phyloP scores from a whole-genome alignment of 2,113 vertebrate genomes.

The Onychostoma macrolepis region DNA sequence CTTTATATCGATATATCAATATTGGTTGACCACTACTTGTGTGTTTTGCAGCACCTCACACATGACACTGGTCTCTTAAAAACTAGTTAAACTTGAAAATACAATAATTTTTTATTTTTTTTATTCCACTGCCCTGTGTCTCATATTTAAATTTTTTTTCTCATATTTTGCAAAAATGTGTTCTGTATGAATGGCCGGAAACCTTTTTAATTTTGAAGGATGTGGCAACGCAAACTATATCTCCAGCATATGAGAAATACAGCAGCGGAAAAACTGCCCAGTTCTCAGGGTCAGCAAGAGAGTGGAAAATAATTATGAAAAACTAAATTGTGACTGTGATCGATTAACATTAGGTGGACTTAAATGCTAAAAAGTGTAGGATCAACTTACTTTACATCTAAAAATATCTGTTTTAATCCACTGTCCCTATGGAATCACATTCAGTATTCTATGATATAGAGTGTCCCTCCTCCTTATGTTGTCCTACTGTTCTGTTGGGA shows the following conservation, averaged over 20 bases:
- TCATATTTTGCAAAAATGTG: not conserved
- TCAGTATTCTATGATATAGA: conserved; percentile 2
- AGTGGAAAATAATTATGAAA: not conserved
- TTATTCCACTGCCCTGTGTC: too few species aligned
- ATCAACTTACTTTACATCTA: not conserved
- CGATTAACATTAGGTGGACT: not conserved
- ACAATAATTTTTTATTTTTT: too few species aligned
- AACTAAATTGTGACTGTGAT: not conserved
- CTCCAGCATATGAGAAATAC: too few species aligned
- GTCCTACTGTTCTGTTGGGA: conserved; percentile 58
- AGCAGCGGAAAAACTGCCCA: too few species aligned
- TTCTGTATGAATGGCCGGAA: not conserved
- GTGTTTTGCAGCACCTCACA: too few species aligned
- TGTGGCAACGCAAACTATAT: not conserved
- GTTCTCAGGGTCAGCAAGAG: not conserved
- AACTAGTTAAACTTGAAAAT: too few species aligned
- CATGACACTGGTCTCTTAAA: too few species aligned
- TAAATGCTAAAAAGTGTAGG: not conserved
- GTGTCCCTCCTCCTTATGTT: conserved; percentile 20
- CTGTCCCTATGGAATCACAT: not conserved
- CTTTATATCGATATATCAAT: too few species aligned
- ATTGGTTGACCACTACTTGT: too few species aligned
- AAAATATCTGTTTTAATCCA: not conserved
- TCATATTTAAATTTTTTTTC: not conserved
- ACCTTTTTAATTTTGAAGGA: not conserved